Evolutionary conservation across 2,113 vertebrate genomes (phyloP).

Genomic region (Hippopotamus amphibius): DNA sequence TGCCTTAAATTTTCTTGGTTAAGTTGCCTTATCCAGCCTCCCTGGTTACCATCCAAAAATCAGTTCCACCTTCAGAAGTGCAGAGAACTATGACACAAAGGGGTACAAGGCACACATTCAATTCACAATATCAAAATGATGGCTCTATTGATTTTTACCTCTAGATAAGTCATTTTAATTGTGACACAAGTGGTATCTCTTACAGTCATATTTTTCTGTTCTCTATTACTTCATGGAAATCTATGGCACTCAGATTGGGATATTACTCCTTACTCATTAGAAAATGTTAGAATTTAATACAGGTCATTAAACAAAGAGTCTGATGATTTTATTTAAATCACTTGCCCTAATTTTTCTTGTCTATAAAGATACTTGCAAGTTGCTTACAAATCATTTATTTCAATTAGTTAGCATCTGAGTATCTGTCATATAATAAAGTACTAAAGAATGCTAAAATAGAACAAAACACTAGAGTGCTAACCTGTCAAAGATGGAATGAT

Average conservation of each 20-base stretch:
- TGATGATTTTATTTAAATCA: neutral
- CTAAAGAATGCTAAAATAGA: neutral
- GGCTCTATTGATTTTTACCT: neutral
- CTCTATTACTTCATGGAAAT: neutral
- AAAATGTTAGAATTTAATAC: neutral
- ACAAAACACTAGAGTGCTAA: neutral
- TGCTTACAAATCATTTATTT: neutral
- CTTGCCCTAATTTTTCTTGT: neutral
- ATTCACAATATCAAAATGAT: neutral
- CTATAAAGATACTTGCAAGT: neutral
- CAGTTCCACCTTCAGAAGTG: neutral
- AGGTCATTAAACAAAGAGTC: neutral
- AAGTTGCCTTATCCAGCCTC: accelerated
- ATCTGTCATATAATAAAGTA: neutral
- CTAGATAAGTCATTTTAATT: neutral
- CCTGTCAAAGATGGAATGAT: neutral
- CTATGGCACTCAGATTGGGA: neutral
- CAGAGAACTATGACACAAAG: neutral
- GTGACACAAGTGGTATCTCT: neutral
- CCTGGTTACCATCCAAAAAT: neutral
- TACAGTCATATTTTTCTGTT: neutral
- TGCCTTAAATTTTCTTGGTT: neutral
- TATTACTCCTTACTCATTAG: neutral
- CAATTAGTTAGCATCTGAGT: neutral
- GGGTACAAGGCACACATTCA: neutral